A percentile compares a stretch with the other conserved stretches of the same genome.
Conservation (phyloP, 2,113 vertebrate species). For the Seriola aureovittata region DNA sequence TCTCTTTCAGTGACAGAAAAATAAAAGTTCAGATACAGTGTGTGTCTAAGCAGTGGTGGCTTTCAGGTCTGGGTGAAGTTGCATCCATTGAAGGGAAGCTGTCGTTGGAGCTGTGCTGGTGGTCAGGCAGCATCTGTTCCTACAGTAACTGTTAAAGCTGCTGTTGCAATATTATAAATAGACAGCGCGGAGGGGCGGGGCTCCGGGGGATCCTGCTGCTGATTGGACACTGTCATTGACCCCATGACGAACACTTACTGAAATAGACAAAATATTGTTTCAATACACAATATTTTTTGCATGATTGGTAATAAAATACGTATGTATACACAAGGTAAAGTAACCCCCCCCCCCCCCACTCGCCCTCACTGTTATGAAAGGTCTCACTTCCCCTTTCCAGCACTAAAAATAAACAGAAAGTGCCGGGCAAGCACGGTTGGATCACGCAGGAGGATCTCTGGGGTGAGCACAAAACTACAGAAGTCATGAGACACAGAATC, state of each 20-base stretch:
- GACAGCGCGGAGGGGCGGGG: slow-evolving; percentile 57
- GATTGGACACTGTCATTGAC: slow-evolving; percentile 45
- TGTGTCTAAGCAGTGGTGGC: not conserved
- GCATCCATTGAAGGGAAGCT: slow-evolving; percentile 14
- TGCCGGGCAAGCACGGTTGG: not conserved
- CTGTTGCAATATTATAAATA: slow-evolving; percentile 74
- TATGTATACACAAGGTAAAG: not conserved
- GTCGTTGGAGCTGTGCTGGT: not conserved
- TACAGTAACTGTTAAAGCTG: slow-evolving; percentile 39
- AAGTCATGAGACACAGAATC: no score
- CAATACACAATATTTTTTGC: not conserved
- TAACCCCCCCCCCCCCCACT: no score
- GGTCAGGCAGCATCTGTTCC: not conserved
- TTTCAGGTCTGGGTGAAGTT: not conserved
- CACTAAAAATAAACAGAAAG: slow-evolving; percentile 23
- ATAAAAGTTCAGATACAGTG: not conserved
- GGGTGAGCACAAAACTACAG: not conserved
- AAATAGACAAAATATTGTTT: not conserved
- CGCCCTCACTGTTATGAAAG: not conserved
- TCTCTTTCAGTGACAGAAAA: not conserved
- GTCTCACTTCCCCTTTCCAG: not conserved
- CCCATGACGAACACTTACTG: not conserved
- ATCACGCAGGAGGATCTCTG: not conserved
- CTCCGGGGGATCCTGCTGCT: slow-evolving; percentile 29
- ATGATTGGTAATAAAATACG: not conserved